Percentiles rank a stretch among this genome's conserved stretches.
These are phyloP conservation scores for Leucophenga montana DNA, from an alignment of 2,888 invertebrate genomes.

Conservation along the genomic window DNA sequence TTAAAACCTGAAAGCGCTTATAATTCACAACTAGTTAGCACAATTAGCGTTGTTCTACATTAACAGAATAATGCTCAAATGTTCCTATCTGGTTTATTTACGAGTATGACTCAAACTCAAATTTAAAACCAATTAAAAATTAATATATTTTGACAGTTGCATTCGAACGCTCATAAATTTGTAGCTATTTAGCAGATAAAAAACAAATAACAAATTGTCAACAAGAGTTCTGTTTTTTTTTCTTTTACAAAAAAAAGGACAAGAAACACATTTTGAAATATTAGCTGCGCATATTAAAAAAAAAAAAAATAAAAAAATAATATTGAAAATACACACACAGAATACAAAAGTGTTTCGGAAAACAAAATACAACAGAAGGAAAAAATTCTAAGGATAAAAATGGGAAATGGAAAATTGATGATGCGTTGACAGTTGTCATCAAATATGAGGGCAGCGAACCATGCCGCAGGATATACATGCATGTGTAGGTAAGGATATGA, in stretches of 20 bases:
- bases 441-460: constrained; percentile 27
- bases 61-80: no score
- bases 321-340: constrained; percentile 29
- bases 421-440: constrained; percentile 61
- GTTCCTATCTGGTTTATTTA: no score
- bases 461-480: constrained; percentile 47
- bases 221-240: no score
- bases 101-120: constrained; percentile 40
- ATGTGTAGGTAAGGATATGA: no score
- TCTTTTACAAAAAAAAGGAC: constrained; percentile 43
- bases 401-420: constrained; percentile 60
- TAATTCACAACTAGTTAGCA: no score
- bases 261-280: constrained; percentile 52
- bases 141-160: constrained; percentile 61
- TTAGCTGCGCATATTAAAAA: constrained; percentile 63
- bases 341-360: constrained; percentile 34
- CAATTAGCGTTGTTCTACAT: no score
- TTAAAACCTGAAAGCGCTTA: no score
- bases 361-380: constrained; percentile 52
- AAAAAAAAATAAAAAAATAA: constrained; percentile 37
- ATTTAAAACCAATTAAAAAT: constrained; percentile 58
- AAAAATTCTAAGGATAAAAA: constrained; percentile 38
- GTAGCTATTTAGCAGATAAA: constrained; percentile 66
- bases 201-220: constrained; percentile 59
- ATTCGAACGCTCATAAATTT: constrained; percentile 56